phyloP scores from a whole-genome alignment of 1,140 invertebrate genomes.

The Drosophila bocqueti region DNA sequence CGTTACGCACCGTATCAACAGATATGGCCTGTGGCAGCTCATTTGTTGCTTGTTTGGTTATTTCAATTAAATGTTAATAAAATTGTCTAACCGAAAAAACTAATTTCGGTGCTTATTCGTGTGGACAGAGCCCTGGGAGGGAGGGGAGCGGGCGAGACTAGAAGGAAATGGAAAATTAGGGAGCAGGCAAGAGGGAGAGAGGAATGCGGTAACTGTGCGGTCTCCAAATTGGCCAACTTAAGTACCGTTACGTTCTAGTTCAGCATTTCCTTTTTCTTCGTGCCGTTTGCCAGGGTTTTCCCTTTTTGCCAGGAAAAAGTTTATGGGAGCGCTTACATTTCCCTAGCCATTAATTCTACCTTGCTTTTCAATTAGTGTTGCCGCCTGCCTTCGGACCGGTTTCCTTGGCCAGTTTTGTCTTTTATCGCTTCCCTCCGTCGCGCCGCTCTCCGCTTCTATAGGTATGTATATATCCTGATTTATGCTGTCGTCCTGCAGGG shows the following conservation, averaged over 20 bases:
- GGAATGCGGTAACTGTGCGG: conserved; percentile 38
- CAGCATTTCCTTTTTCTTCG: conserved; percentile 41
- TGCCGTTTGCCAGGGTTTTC: conserved; percentile 29
- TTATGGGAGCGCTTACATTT: conserved; percentile 64
- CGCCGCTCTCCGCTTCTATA: background rate
- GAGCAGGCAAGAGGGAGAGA: background rate
- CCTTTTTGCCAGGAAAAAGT: conserved; percentile 32
- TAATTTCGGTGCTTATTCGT: conserved; percentile 62
- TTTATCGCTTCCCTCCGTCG: conserved; percentile 27
- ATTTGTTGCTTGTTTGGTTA: conserved; percentile 63
- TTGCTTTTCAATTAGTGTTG: conserved; percentile 81
- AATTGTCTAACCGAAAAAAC: conserved; percentile 74
- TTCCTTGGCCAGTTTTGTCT: conserved; percentile 41
- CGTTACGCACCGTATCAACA: conserved; percentile 6
- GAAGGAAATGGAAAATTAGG: conserved; percentile 26
- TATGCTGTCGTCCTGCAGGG: conserved; percentile 56
- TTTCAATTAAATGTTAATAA: conserved; percentile 79
- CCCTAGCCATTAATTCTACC: conserved; percentile 78
- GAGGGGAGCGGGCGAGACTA: background rate
- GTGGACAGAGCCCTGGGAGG: conserved; percentile 3
- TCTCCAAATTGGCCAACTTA: conserved; percentile 81
- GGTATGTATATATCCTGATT: conserved; percentile 62
- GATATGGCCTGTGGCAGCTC: conserved; percentile 44
- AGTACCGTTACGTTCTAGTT: conserved; percentile 80
- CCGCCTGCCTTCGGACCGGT: conserved; percentile 41